These are phyloP conservation scores for Ciconia nigra DNA, from an alignment of 2,797 vertebrate species.

Conservation along the genomic window DNA sequence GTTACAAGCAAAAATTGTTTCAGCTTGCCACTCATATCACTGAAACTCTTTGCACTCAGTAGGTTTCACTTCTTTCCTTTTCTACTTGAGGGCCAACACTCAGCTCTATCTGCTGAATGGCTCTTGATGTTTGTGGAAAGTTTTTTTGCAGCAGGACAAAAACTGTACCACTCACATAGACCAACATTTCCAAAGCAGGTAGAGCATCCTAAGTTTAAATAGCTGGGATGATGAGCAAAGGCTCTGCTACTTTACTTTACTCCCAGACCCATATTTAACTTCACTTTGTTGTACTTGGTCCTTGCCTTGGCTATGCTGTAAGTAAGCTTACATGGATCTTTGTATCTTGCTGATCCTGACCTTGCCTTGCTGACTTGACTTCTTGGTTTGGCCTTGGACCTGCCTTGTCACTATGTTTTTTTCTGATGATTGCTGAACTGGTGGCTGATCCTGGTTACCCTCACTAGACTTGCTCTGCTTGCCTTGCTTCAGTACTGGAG, in stretches of 20 bases:
- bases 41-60: neutral
- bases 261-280: neutral
- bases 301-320: neutral
- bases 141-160: neutral
- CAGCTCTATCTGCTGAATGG: neutral
- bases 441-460: neutral
- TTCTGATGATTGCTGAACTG: neutral
- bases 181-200: neutral
- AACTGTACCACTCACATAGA: neutral
- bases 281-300: neutral
- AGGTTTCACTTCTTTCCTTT: neutral
- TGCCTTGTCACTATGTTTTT: neutral
- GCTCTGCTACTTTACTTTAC: neutral
- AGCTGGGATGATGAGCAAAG: neutral
- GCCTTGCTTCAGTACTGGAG: neutral
- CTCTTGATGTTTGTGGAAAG: neutral
- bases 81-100: neutral
- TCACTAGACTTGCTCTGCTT: neutral
- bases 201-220: neutral
- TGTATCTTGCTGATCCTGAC: neutral
- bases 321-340: neutral
- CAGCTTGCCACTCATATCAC: neutral
- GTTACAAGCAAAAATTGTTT: neutral
- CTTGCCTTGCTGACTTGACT: neutral
- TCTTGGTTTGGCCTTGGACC: neutral